phyloP scores from a whole-genome alignment of 1,140 invertebrate species.

The Meloidogyne floridensis region DNA sequence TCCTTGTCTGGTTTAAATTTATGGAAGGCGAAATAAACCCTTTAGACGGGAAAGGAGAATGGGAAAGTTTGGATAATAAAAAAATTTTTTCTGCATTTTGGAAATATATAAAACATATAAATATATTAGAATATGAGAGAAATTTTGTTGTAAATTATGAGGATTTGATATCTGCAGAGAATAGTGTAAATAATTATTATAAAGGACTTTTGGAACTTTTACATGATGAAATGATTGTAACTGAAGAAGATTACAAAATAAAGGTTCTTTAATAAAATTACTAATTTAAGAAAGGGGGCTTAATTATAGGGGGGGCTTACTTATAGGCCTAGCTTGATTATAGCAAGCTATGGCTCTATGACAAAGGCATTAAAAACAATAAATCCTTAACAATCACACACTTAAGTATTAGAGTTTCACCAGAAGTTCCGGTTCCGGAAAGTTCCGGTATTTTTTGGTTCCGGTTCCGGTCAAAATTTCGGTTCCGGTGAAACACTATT shows the following conservation, averaged over 20 bases:
- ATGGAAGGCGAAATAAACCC: neutral
- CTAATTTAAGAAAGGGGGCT: too few species aligned
- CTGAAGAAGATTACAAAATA: neutral
- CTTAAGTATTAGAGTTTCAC: too few species aligned
- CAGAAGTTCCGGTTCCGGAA: too few species aligned
- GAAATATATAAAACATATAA: neutral
- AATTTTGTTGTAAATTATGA: neutral
- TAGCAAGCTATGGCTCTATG: too few species aligned
- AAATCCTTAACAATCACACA: too few species aligned
- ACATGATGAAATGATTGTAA: conserved; percentile 9
- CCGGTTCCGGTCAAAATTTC: too few species aligned
- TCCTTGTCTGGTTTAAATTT: neutral
- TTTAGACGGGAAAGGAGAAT: neutral
- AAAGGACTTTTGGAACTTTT: neutral
- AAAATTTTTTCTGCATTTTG: neutral
- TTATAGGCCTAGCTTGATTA: too few species aligned
- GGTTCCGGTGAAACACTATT: too few species aligned
- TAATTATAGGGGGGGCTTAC: too few species aligned
- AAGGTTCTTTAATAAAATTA: neutral
- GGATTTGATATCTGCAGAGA: neutral
- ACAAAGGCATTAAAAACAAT: too few species aligned
- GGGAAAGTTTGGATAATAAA: neutral
- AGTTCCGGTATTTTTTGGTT: too few species aligned
- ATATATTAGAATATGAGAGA: neutral
- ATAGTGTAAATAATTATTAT: neutral